Base-by-base conservation (phyloP, 2,113 vertebrate species). In the Ammospiza caudacuta region DNA sequence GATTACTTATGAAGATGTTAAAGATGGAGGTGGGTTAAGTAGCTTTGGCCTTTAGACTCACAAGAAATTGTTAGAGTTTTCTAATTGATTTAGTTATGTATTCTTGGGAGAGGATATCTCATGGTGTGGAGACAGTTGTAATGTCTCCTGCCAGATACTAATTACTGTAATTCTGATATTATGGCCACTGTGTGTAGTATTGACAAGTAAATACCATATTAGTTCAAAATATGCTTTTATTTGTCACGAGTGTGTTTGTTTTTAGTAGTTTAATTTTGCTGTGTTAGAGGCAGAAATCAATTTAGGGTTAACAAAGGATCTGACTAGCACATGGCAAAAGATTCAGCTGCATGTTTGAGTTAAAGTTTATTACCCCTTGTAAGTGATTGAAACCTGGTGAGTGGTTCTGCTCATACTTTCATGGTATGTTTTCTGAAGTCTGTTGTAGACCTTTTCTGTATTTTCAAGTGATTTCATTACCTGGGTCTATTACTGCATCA, bases 1-100 rank as follows among this genome's bases (percentile, higher is more conserved):
- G 80, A 67, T 94, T 88, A 39, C 57, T 90, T 70, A 67, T 13
- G 39, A 91, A 94, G 91, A 31, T 84, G 25, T 92, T 87, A 52
- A 82, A 92, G 75, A 21, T 81, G 37, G 44, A 78, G n/a, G 4
- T 83, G 37, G 4, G 68, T 87, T 84, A 89, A 93, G 58, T 69
- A 62, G 83, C 49, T 92, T 94, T 89, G 61, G 44, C 43, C 76
- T 11, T 82, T 64, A 81, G 33, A 82, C 46, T 84, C 0, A 0
- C 24, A 75, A 62, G 43, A 84, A 81, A 62, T 49, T 15, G 9
- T 55, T 70, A 19, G 35, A 78, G 15, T 88, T 87, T 86, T 77
- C 46, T 44, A 59, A n/a, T 76, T 76, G 78, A 61, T 85, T 72
- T 72, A 64, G 33, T 46, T 91, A n/a, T 2, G 4, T 91, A 17